Base-by-base conservation (phyloP, 2,797 vertebrate genomes). In the Acipenser transmontanus region DNA sequence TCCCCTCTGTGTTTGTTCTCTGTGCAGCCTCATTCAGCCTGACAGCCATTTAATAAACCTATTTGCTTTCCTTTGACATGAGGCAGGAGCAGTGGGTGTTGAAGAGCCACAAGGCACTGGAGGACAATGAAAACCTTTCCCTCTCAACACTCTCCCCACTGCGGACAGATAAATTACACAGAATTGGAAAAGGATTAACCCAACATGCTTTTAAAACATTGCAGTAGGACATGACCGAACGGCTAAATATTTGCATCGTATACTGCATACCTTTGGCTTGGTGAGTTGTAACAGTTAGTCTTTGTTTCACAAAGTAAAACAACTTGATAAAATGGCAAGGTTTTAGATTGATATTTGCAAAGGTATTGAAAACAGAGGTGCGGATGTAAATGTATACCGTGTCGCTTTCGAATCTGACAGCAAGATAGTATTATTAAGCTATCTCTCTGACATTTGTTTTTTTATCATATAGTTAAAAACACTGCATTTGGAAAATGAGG, bases 41-140 rank as follows among this genome's bases (percentile, higher is more conserved):
- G 89, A 89, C 89, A 91, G 87, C 85, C 88, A 87, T 91, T 91
- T 89, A 91, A 91, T 90, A 90, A 87, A 88, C 83, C 79, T 82
- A 84, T 87, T 88, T 86, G 84, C 78, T 84, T 84, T 78, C 77
- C 80, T 84, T 85, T 91, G 87, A 90, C 88, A 87, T 85, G 88
- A 91, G 85, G 80, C 88, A 91, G 87, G 82, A 83, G 77, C 70
- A 68, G 82, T 84, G 84, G 85, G 88, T 89, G 88, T 87, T 89
- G 88, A 89, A 90, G 84, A 87, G 83, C 75, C 57, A 75, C 71
- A 84, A 87, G 82, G 80, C 83, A 81, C 80, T 85, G 75, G 72
- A 80, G 80, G 83, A 89, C 88, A 87, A 86, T 83, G 84, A 88
- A 91, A 85, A 84, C 81, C 82, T 85, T 85, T 85, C 85, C 88